These are phyloP conservation scores for Campoplex nolae DNA, from an alignment of 2,888 invertebrate genomes.

Conservation along the genomic window DNA sequence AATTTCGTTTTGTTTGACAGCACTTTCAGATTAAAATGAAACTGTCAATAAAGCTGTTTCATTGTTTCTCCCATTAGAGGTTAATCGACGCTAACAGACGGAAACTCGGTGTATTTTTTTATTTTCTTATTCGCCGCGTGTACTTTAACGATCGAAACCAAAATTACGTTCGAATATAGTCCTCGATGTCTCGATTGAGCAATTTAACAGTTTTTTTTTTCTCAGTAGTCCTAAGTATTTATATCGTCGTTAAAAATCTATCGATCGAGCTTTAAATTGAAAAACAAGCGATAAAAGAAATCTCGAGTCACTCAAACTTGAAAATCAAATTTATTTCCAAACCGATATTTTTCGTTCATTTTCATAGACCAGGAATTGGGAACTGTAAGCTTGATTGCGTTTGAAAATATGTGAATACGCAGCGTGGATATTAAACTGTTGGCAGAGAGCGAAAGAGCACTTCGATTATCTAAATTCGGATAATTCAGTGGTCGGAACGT, in stretches of 20 bases:
- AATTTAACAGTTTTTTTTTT: not conserved
- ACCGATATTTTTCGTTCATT: too few relatives aligned
- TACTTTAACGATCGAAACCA: not conserved
- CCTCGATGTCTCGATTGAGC: not conserved
- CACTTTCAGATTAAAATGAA: not conserved
- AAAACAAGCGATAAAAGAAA: not conserved
- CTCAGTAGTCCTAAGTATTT: not conserved
- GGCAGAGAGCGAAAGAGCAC: too few relatives aligned
- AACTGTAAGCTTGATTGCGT: too few relatives aligned
- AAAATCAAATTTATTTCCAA: too few relatives aligned
- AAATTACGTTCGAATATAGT: not conserved
- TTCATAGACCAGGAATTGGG: too few relatives aligned
- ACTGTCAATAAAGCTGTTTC: not conserved
- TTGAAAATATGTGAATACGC: too few relatives aligned
- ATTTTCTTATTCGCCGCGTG: not conserved
- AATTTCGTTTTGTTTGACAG: conserved; percentile 15
- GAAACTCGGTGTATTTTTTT: not conserved
- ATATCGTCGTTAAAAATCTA: too few relatives aligned
- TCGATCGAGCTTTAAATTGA: not conserved
- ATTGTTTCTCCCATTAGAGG: not conserved
- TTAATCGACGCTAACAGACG: not conserved
- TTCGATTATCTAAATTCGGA: too few relatives aligned
- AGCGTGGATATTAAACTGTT: too few relatives aligned
- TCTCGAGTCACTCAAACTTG: not conserved
- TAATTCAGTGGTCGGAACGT: too few relatives aligned